Base-by-base conservation (phyloP, 1,140 invertebrate genomes). In the Galendromus occidentalis region DNA sequence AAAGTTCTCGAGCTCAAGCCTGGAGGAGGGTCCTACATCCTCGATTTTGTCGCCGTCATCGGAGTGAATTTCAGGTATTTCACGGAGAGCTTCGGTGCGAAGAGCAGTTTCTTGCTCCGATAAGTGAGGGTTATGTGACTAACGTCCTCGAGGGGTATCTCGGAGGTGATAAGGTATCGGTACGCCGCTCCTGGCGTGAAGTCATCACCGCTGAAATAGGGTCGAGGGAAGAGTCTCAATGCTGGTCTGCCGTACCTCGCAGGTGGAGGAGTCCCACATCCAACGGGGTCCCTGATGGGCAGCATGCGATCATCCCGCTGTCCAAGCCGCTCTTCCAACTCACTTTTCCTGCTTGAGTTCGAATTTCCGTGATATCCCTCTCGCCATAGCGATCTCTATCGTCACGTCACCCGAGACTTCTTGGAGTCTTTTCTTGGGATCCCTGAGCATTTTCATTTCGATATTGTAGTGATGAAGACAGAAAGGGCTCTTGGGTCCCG, bases 1-100 rank as follows among this genome's bases (percentile, higher is more conserved):
- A 47, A 22, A 73, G 75, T 44, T 12, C 42, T 44, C 42, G 42
- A 44, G n/a, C 42, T 18, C 42, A 44, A 44, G 42, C 42, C 12
- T 12, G 42, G 42, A n/a, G 12, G 12, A n/a, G n/a, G n/a, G 4
- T 20, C 45, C 4, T 47, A 47, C 45, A 28, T 47, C 14, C 45
- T 20, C 28, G 18, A 22, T 4, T 47, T 4, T 4, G 45, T 28
- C 4, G 28, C 45, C 14, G 45, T 47, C 45, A 47, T 47, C 18
- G 45, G 45, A 20, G 45, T 47, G 18, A 47, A 28, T 47, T 28
- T 20, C 5, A 47, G 4, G 45, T 4, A 47, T 7, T 47, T 28
- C 18, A 47, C 5, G 28, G 4, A 28, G 18, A 47, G 18, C 14
- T 47, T 47, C 18, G 45, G 45, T 5, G 45, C 18, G 45, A 47